phyloP scores from a whole-genome alignment of 2,888 invertebrate genomes.

The Platynereis dumerilii region DNA sequence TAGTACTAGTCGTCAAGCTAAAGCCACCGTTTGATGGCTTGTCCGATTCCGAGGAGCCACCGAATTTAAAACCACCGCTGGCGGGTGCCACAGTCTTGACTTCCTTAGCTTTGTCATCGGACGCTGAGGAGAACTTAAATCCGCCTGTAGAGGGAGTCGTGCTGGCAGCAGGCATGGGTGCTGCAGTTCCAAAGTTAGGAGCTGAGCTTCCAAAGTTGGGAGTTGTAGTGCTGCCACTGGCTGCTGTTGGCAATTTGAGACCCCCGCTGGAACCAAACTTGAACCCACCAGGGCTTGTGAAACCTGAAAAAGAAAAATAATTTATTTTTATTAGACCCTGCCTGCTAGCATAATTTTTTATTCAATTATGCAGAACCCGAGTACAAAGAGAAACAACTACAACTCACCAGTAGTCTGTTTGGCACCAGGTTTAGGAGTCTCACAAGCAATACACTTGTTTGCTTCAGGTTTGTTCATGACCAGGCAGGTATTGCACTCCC shows the following conservation, averaged over 20 bases:
- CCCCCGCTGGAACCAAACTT: conserved; percentile 15
- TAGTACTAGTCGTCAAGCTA: background rate
- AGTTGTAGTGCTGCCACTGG: no score
- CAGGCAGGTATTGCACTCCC: conserved; percentile 54
- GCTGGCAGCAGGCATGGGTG: no score
- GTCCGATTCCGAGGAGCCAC: no score
- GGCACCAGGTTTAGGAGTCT: conserved; percentile 49
- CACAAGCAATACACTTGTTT: conserved; percentile 53
- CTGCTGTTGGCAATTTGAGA: background rate
- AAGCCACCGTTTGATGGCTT: conserved; percentile 4
- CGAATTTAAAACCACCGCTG: conserved; percentile 1
- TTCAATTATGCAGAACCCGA: no score
- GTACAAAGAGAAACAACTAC: no score
- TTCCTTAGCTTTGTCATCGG: no score
- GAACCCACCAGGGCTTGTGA: conserved; percentile 21
- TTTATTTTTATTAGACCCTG: no score
- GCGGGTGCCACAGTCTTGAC: background rate
- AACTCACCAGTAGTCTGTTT: conserved; percentile 7
- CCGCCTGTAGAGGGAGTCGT: no score
- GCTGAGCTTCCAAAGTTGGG: no score
- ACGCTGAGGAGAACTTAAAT: no score
- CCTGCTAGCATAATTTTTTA: conserved; percentile 7
- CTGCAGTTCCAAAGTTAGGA: no score
- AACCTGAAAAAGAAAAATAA: conserved; percentile 1
- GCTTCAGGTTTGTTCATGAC: conserved; percentile 44